Conservation (phyloP, 2,113 vertebrate species). For the Fukomys damarensis region DNA sequence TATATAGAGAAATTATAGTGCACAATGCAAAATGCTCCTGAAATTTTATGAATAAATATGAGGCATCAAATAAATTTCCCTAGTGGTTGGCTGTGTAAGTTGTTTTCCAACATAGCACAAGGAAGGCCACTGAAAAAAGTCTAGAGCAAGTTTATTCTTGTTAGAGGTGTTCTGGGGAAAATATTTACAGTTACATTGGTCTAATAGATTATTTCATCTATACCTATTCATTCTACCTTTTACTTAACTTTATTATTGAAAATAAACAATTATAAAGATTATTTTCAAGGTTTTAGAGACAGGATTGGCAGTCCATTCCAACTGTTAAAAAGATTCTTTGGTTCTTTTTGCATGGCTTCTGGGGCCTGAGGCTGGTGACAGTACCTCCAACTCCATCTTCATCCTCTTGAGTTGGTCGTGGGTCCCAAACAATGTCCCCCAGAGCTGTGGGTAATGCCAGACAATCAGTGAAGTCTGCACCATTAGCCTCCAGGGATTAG, state of each 20-base stretch:
- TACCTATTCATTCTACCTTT: background rate
- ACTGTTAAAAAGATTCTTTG: background rate
- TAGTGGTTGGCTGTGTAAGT: background rate
- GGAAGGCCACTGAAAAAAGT: background rate
- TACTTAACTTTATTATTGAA: background rate
- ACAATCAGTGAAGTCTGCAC: constrained; percentile 72
- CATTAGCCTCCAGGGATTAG: constrained; percentile 75
- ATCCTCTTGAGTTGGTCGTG: constrained; percentile 51
- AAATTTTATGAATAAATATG: constrained; percentile 53
- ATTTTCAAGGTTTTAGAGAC: background rate
- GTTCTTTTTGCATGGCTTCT: background rate
- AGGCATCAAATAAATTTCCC: constrained; percentile 26
- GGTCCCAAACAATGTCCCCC: constrained; percentile 40
- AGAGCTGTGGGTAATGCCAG: constrained; percentile 50
- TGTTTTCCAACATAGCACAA: background rate
- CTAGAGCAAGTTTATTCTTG: background rate
- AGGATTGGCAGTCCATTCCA: background rate
- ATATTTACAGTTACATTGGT: background rate
- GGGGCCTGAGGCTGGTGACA: background rate
- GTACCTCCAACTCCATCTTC: constrained; percentile 11
- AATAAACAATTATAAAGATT: background rate
- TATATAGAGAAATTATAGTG: constrained; percentile 41
- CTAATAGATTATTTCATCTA: background rate
- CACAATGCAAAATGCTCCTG: constrained; percentile 45
- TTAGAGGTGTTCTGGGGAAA: background rate